A percentile compares a stretch with the other conserved stretches of the same genome.
phyloP scores from a whole-genome alignment of 2,888 invertebrate genomes.

The Chymomyza caudatula region DNA sequence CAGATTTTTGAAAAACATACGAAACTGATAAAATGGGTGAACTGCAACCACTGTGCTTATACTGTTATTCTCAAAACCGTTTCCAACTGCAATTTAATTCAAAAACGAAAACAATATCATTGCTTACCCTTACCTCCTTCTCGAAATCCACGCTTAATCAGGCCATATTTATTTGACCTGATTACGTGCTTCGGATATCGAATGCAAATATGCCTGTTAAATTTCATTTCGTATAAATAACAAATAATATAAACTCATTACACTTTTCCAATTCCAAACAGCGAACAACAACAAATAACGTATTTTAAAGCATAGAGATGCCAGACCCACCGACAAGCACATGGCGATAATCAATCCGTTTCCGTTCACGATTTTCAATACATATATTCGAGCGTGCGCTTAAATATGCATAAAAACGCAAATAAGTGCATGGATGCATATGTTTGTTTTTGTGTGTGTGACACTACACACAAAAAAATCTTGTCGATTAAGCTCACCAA shows the following conservation, averaged over 20 bases:
- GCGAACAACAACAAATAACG: slow-evolving; percentile 42
- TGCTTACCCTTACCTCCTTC: background rate
- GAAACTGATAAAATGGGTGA: too few relatives aligned
- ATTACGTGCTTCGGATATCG: slow-evolving; percentile 6
- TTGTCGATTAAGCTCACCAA: too few relatives aligned
- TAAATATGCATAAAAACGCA: slow-evolving; percentile 37
- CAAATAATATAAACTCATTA: slow-evolving; percentile 56
- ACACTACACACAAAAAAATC: too few relatives aligned
- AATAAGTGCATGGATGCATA: too few relatives aligned
- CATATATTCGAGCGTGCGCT: too few relatives aligned
- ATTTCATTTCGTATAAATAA: background rate
- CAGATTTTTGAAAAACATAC: too few relatives aligned
- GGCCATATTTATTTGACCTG: slow-evolving; percentile 12
- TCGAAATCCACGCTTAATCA: slow-evolving; percentile 2
- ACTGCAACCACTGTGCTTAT: too few relatives aligned
- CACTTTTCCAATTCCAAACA: slow-evolving; percentile 47
- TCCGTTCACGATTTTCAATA: slow-evolving; percentile 41
- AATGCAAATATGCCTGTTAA: slow-evolving; percentile 1
- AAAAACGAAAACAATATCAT: background rate
- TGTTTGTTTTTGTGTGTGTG: too few relatives aligned
- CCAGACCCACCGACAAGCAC: slow-evolving; percentile 6
- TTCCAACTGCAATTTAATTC: background rate
- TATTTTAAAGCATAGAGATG: slow-evolving; percentile 32
- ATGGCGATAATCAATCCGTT: slow-evolving; percentile 66
- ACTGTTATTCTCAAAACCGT: too few relatives aligned